Evolutionary conservation across 2,888 invertebrate species (phyloP).

Genomic region (Rhagophthalmus giganteus): DNA sequence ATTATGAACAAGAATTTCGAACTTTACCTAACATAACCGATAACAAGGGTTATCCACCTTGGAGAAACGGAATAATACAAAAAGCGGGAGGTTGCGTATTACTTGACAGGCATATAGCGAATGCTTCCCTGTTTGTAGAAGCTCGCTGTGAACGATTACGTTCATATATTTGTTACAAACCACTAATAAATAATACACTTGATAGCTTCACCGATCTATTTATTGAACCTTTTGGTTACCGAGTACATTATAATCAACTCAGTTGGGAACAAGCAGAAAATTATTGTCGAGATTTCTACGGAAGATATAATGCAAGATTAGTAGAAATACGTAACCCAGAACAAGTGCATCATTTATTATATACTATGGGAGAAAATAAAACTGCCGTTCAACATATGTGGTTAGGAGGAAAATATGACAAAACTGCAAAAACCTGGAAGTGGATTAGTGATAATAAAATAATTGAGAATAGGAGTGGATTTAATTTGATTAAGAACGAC

Average conservation of each 20-base stretch:
- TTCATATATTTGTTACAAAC: conserved; percentile 58
- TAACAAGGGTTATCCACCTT: conserved; percentile 14
- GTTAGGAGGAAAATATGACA: conserved; percentile 14
- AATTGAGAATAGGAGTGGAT: no score
- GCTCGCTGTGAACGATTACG: conserved; percentile 58
- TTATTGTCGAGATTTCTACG: not conserved
- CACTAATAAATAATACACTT: not conserved
- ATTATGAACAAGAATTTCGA: not conserved
- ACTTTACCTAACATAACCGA: conserved; percentile 1
- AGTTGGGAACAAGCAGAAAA: conserved; percentile 5
- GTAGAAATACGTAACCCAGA: not conserved
- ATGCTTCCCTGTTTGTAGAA: conserved; percentile 57
- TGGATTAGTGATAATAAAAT: not conserved
- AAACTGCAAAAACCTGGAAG: not conserved
- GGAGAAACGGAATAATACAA: conserved; percentile 18
- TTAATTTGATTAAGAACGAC: conserved; percentile 2
- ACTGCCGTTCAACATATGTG: conserved; percentile 18
- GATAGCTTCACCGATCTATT: not conserved
- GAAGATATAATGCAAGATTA: not conserved
- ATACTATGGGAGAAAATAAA: conserved; percentile 22
- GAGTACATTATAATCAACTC: not conserved
- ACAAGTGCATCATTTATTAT: conserved; percentile 2
- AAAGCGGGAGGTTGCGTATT: conserved; percentile 57
- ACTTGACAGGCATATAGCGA: conserved; percentile 56
- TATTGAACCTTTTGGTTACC: conserved; percentile 10